Base-by-base conservation (phyloP, 2,797 vertebrate species). In the Eulemur mongoz region DNA sequence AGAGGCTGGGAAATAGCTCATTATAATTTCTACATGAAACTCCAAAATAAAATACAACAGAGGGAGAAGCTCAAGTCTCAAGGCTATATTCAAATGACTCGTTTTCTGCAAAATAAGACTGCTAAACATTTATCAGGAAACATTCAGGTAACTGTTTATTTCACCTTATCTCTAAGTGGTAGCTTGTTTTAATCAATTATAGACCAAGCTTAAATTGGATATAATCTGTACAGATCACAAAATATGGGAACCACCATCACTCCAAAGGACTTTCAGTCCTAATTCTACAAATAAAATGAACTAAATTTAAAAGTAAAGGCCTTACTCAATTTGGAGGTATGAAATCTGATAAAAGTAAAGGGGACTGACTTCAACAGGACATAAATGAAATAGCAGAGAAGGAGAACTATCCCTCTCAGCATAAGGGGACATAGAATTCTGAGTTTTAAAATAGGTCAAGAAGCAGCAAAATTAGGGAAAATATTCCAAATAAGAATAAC, bases 161-260 rank as follows among this genome's bases (percentile, higher is more conserved):
- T 89, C 30, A 38, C 70, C 45, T 54, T 88, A 52, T 90, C 61
- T 76, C 73, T 43, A 88, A 65, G 35, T 43, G 69, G 13, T n/a
- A 78, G 67, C 73, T 78, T 89, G 45, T 76, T 82, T 96, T 80
- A 89, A 85, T 93, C 25, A 79, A 89, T 48, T 73, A 65, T 85
- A 40, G 65, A 63, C 22, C 61, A 95, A 65, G 43, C 45, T 92
- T 80, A 82, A 88, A 94, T 15, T 57, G 12, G 59, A 85, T 57
- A 5, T 30, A 73, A 59, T 57, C 52, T 82, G n/a, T 88, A 9
- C 13, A 83, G 57, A 85, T 59, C 27, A 89, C 32, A 96, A 3
- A 80, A 79, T 80, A 67, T 59, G 17, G 59, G n/a, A 91, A 94
- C 32, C 32, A 69, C 9, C 32, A 86, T 96, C 61, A 85, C 57